Evolutionary conservation across 2,113 vertebrate species (phyloP), one percentile per base, ranked within the genome.

Genomic region (Lathamus discolor): DNA sequence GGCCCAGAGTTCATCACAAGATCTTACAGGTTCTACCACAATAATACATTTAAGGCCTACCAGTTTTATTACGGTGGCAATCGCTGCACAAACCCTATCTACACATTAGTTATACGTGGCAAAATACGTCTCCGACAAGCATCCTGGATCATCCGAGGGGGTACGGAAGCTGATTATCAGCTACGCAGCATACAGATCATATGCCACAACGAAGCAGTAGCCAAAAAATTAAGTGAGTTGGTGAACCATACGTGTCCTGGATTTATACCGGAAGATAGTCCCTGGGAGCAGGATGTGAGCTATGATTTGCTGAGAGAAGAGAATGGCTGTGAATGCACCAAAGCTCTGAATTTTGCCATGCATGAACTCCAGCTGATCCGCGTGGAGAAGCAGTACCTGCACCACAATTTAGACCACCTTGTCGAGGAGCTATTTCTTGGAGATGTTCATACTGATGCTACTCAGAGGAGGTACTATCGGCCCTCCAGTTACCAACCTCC

Each of bases 111-210:
- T 35, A 97, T 99, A 61, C 98, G 98, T 3, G 99, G 99, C 44
- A 99, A 99, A 35, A 98, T 99, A 46, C 98, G 99, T 8, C 97
- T 99, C 10, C 99, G 98, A 13, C 99, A 99, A 95, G 98, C 99
- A 13, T 99, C 99, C 89, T 99, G 99, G 99, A 99, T 99, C 98
- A 98, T 99, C 83, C 98, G 99, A 1, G 99, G 99, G 3, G 99
- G 99, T 88, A 99, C 99, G 0, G 99, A 99, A 92, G 99, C 99
- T 0, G 99, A 99, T 95, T 99, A 99, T 69, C 98, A 99, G 88
- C 98, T 99, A 46, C 99, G 99, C 85, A 97, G 90, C 3, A 88
- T 98, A 46, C 98, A 99, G 96, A 97, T 99, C 83, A 98, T 99
- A 83, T 98, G 98, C 90, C 99, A 99, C 97, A 98, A 97, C 0